A percentile compares a stretch with the other conserved stretches of the same genome.
Conservation (phyloP, 1,140 invertebrate species). For the Drosophila sp. region DNA sequence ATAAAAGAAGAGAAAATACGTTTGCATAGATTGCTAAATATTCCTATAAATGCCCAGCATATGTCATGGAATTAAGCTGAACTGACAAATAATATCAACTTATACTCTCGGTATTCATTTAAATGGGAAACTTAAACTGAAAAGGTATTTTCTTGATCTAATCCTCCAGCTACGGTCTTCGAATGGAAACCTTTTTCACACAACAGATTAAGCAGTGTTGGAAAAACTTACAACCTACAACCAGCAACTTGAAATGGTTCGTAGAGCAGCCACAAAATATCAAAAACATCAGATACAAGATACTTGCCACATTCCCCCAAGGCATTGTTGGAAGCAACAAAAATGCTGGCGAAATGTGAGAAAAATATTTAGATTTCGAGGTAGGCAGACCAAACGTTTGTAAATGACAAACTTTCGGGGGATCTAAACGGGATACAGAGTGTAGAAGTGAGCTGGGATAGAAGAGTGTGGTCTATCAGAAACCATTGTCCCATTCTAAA, state of each 20-base stretch:
- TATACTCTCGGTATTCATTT: background rate
- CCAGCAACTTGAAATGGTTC: background rate
- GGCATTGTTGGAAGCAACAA: slow-evolving; percentile 59
- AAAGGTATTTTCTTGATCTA: background rate
- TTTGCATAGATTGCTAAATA: background rate
- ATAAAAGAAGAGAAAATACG: background rate
- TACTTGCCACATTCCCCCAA: slow-evolving; percentile 63
- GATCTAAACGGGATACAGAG: background rate
- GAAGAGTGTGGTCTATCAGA: background rate
- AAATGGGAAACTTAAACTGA: background rate
- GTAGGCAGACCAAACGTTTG: slow-evolving; percentile 36
- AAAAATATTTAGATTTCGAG: slow-evolving; percentile 57
- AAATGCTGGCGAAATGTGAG: slow-evolving; percentile 74
- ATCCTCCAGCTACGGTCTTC: background rate
- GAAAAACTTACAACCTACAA: background rate
- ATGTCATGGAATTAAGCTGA: slow-evolving; percentile 3
- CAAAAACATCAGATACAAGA: slow-evolving; percentile 52
- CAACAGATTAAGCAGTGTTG: slow-evolving; percentile 1
- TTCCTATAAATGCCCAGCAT: background rate
- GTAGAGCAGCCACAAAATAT: slow-evolving; percentile 46
- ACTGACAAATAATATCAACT: background rate
- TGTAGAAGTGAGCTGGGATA: too few relatives aligned
- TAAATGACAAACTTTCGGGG: slow-evolving; percentile 71
- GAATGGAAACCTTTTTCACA: background rate
- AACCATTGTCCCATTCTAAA: slow-evolving; percentile 30